Percentiles rank a stretch among this genome's conserved stretches.
Evolutionary conservation across 2,113 vertebrate genomes (phyloP).

Genomic region (cat (Felis catus)): F.catus_Fca126_mat1.0 CM031418.1:92299001-92299500

Average conservation of each 20-base stretch:
- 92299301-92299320: neutral
- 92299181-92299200: neutral
- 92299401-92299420: neutral
- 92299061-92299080: neutral
- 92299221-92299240: neutral
- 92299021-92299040: neutral
- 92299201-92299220: slow-evolving; percentile 43
- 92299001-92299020: neutral
- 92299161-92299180: slow-evolving; percentile 19
- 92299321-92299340: neutral
- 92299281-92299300: neutral
- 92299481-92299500: neutral
- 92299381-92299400: neutral
- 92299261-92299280: neutral
- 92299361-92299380: neutral
- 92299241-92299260: neutral
- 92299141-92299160: slow-evolving; percentile 35
- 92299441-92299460: neutral
- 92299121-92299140: slow-evolving; percentile 12
- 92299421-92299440: neutral
- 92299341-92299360: neutral
- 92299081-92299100: neutral
- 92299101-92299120: neutral
- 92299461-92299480: neutral
- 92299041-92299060: slow-evolving; percentile 16